Evolutionary conservation across 2,797 vertebrate species (phyloP).

Genomic region (Hemibagrus guttatus): DNA sequence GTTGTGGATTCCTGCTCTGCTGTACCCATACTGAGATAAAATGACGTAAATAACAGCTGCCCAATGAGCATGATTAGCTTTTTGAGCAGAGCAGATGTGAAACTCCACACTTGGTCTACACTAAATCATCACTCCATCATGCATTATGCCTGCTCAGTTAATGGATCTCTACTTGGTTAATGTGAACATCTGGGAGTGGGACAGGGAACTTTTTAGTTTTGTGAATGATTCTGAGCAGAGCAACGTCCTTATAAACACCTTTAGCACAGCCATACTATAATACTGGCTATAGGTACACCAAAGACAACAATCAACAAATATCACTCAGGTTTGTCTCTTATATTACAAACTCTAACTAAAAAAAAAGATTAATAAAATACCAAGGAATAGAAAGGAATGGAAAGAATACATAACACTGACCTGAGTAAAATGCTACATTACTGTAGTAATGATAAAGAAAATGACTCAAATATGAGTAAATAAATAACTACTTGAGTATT

Average conservation of each 20-base stretch:
- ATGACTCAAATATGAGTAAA: background rate
- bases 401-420: background rate
- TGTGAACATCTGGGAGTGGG: conserved; percentile 45
- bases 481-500: background rate
- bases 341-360: background rate
- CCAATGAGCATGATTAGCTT: conserved; percentile 45
- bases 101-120: conserved; percentile 16
- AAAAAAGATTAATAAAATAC: background rate
- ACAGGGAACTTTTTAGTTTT: conserved; percentile 27
- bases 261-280: background rate
- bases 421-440: background rate
- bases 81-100: conserved; percentile 45
- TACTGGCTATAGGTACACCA: background rate
- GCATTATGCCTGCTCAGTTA: conserved; percentile 25
- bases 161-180: conserved; percentile 43
- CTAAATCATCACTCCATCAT: conserved; percentile 37
- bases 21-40: conserved; percentile 32
- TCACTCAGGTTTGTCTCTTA: background rate
- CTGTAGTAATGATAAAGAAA: background rate
- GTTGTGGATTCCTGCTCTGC: conserved; percentile 25
- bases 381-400: background rate
- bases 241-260: background rate
- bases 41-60: conserved; percentile 54
- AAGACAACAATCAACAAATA: background rate
- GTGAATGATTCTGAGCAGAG: conserved; percentile 26